Evolutionary conservation across 2,113 vertebrate genomes (phyloP).

Genomic region (Atherinomorus stipes): DNA sequence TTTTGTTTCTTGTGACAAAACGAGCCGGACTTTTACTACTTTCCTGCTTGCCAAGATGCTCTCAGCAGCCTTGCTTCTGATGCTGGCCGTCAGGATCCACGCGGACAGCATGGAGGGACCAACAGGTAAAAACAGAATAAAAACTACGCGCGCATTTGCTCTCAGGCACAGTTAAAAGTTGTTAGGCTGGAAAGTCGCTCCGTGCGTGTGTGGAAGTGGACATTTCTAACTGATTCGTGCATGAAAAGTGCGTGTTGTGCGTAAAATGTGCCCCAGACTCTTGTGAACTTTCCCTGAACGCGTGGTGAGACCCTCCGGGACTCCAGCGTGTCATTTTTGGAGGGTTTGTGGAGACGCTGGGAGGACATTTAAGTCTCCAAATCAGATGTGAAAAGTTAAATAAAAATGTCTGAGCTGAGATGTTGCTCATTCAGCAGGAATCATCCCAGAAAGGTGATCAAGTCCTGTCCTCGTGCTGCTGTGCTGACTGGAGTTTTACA

Average conservation of each 20-base stretch:
- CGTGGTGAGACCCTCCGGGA: neutral
- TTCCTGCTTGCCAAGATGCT: slow-evolving; percentile 61
- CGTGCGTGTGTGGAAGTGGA: neutral
- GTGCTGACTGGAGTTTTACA: neutral
- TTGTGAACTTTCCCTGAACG: slow-evolving; percentile 36
- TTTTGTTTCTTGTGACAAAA: slow-evolving; percentile 58
- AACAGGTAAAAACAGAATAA: slow-evolving; percentile 76
- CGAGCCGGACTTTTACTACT: slow-evolving; percentile 74
- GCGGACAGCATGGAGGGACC: slow-evolving; percentile 81
- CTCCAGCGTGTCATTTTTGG: too few relatives aligned
- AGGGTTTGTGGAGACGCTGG: neutral
- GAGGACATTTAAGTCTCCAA: neutral
- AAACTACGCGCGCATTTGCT: too few relatives aligned
- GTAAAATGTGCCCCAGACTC: neutral
- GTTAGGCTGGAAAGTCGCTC: slow-evolving; percentile 8
- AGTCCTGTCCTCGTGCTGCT: too few relatives aligned
- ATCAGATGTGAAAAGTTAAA: slow-evolving; percentile 8
- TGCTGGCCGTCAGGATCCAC: slow-evolving; percentile 73
- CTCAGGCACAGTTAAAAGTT: slow-evolving; percentile 49
- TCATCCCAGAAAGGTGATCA: too few relatives aligned
- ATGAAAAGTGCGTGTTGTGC: neutral
- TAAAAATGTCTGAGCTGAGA: neutral
- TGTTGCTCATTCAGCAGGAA: too few relatives aligned
- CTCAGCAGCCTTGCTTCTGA: slow-evolving; percentile 68
- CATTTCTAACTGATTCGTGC: too few relatives aligned